Base-by-base conservation (phyloP, 92 coral and sea anemone species). In the Phenganax stokvisi region DNA sequence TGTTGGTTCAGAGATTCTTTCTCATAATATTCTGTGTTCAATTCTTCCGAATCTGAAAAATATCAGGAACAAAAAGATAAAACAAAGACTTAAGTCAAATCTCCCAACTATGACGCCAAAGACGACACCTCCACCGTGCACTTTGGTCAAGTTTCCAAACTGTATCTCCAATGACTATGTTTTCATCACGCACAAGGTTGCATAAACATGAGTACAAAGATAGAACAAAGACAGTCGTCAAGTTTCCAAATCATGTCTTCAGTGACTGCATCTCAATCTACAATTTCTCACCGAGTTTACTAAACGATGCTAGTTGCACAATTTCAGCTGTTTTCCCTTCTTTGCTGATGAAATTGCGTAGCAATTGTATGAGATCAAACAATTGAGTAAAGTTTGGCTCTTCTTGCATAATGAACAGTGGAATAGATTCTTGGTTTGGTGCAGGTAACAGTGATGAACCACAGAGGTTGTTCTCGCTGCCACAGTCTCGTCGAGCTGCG, bases 361-460 rank as follows among this genome's bases (percentile, higher is more conserved):
- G 71, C 30, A 92, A 82, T 87, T 96, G 94, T 71, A 96, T 83
- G 76, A 96, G 88, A 71, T 88, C 86, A 64, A 96, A 96, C 9
- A 96, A 83, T 59, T 88, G 92, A 54, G 89, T 92, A 84, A 92
- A 96, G 89, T 92, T 87, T 12, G 84, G 87, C 67, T 96, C 94
- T 77, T 86, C 96, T 8, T 92, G 90, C 52, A 96, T 88, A 13
- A 96, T 85, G 8, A 96, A 88, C 92, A 96, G 89, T 0, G 99
- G 99, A 11, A 92, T 89, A 60, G 81, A 90, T 72, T 88, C 92
- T 88, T 93, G 89, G 31, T 87, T 83, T 5, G 99, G 99, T 44
- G 90, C 77, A 6, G 97, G 99, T 7, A 96, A 88, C 52, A 93
- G 77, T 0, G 99, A 96, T 2, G 99, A 96, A 1, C 97, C 97